Evolutionary conservation across 2,888 invertebrate species (phyloP).

Genomic region (Macrophya annulata): DNA sequence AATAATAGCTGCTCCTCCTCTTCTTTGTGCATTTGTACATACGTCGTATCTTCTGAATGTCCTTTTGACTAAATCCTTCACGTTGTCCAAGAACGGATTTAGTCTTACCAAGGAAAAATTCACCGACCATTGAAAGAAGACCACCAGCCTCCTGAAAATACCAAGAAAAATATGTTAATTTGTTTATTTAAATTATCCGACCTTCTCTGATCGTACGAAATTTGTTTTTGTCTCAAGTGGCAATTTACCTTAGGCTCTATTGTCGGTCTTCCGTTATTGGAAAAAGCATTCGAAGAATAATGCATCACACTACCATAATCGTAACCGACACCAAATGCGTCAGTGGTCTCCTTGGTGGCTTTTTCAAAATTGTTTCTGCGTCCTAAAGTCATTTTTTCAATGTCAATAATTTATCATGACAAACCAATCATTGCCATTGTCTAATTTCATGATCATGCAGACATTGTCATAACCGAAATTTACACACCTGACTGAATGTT

Average conservation of each 20-base stretch:
- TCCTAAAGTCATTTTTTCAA: slow-evolving; percentile 76
- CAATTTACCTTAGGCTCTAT: slow-evolving; percentile 85
- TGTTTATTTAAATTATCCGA: not conserved
- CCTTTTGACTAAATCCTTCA: slow-evolving; percentile 87
- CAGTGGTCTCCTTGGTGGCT: slow-evolving; percentile 81
- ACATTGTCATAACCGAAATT: not conserved
- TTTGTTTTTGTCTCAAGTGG: slow-evolving; percentile 8
- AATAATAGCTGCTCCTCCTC: slow-evolving; percentile 59
- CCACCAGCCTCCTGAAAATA: slow-evolving; percentile 62
- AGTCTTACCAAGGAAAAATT: slow-evolving; percentile 67
- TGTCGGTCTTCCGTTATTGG: slow-evolving; percentile 86
- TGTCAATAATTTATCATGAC: no score
- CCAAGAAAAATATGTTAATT: slow-evolving; percentile 51
- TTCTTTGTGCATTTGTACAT: slow-evolving; percentile 86
- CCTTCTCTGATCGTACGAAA: slow-evolving; percentile 37
- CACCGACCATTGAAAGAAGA: slow-evolving; percentile 65
- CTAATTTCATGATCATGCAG: not conserved
- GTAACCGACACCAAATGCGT: slow-evolving; percentile 87
- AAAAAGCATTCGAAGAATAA: slow-evolving; percentile 90
- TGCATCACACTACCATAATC: slow-evolving; percentile 93
- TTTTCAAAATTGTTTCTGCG: slow-evolving; percentile 88
- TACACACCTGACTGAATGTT: slow-evolving; percentile 85
- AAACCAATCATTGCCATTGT: not conserved
- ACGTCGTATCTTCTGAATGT: slow-evolving; percentile 87
- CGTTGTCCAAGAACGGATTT: slow-evolving; percentile 85